Conservation (phyloP, 2,888 invertebrate species). For the Clunio marinus region DNA sequence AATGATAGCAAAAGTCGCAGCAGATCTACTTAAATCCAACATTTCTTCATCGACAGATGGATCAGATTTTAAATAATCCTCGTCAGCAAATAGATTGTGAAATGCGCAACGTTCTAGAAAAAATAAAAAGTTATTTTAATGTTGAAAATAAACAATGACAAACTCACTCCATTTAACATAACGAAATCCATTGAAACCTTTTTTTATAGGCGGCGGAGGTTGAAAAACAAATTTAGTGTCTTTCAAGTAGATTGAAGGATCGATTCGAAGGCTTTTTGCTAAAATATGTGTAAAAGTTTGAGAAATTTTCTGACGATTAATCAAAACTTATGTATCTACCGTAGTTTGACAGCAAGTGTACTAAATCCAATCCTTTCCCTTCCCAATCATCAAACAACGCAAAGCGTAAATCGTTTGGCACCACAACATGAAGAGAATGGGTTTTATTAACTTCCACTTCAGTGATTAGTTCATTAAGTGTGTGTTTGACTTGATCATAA, state of each 20-base stretch:
- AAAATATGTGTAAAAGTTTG: slow-evolving; percentile 38
- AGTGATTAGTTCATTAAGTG: slow-evolving; percentile 46
- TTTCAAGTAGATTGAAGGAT: slow-evolving; percentile 41
- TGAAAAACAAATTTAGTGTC: slow-evolving; percentile 46
- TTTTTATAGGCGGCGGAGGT: slow-evolving; percentile 47
- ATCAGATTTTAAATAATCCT: slow-evolving; percentile 53
- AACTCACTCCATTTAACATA: slow-evolving; percentile 43
- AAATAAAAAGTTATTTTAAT: background rate
- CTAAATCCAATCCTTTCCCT: slow-evolving; percentile 41
- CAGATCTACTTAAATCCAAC: slow-evolving; percentile 74
- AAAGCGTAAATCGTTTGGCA: slow-evolving; percentile 47
- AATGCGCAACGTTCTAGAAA: slow-evolving; percentile 57
- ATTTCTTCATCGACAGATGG: slow-evolving; percentile 55
- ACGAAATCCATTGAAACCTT: slow-evolving; percentile 45
- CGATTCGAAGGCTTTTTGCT: slow-evolving; percentile 8
- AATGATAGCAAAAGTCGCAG: slow-evolving; percentile 79
- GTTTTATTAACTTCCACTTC: slow-evolving; percentile 45
- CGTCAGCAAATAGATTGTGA: slow-evolving; percentile 60
- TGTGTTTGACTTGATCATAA: slow-evolving; percentile 43
- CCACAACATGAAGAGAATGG: slow-evolving; percentile 47
- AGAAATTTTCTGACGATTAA: background rate
- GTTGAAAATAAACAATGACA: background rate
- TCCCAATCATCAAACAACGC: slow-evolving; percentile 49
- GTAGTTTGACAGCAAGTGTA: background rate
- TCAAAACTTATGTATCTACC: too few relatives aligned